These are phyloP conservation scores for Phylloscopus collybita DNA, from an alignment of 2,797 vertebrate species.

Conservation along the genomic window DNA sequence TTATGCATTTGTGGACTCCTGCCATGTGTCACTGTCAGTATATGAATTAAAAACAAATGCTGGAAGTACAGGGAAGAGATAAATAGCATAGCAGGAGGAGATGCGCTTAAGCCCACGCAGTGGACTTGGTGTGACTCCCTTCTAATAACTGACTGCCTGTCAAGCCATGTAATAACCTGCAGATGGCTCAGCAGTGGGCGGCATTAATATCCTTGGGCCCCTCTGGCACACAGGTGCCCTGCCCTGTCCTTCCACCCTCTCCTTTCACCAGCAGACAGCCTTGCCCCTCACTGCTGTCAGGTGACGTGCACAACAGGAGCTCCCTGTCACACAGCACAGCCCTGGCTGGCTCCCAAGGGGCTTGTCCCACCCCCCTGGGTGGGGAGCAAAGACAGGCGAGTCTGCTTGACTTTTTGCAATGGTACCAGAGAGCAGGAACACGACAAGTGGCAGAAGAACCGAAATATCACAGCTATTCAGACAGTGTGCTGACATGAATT, in stretches of 20 bases:
- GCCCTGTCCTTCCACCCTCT: not conserved
- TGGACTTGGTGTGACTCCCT: slow-evolving; percentile 6
- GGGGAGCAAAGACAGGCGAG: not conserved
- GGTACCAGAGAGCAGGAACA: not conserved
- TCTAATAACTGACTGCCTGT: slow-evolving; percentile 32
- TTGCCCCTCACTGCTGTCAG: not conserved
- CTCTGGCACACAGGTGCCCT: not conserved
- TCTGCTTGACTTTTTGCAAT: not conserved
- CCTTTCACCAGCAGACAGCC: not conserved
- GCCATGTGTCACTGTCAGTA: slow-evolving; percentile 26
- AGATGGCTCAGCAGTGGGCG: slow-evolving; percentile 53
- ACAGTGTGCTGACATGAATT: not conserved
- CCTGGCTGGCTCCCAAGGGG: not conserved
- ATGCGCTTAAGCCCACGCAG: not conserved
- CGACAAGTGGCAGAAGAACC: not conserved
- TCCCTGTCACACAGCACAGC: not conserved
- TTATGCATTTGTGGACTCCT: slow-evolving; percentile 3
- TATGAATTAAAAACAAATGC: slow-evolving; percentile 51
- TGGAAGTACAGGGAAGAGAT: slow-evolving; percentile 6
- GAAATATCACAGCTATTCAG: not conserved
- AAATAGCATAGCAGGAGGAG: slow-evolving; percentile 32
- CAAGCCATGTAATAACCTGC: slow-evolving; percentile 37
- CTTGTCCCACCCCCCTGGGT: not conserved
- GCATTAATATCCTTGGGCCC: slow-evolving; percentile 12
- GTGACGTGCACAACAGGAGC: not conserved